Conservation (phyloP, 2,797 vertebrate species). For the Acanthornis magna region DNA sequence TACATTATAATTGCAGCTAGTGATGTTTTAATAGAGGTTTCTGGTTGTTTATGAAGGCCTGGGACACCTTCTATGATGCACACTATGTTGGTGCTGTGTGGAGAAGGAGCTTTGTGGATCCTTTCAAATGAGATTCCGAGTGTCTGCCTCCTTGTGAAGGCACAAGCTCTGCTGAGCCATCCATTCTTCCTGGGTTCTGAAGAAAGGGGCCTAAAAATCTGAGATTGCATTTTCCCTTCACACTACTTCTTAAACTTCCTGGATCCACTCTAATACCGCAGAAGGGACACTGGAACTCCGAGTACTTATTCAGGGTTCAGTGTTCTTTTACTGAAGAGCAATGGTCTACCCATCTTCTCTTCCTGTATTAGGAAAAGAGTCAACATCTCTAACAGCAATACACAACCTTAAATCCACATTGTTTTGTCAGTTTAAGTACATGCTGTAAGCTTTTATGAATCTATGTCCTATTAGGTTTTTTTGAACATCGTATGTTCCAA, state of each 20-base stretch:
- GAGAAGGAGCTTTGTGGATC: neutral
- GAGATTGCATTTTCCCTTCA: neutral
- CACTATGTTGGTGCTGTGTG: neutral
- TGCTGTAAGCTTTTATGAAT: neutral
- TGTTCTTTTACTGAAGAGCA: neutral
- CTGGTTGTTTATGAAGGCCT: neutral
- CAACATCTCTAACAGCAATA: neutral
- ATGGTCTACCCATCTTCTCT: neutral
- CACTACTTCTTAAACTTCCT: neutral
- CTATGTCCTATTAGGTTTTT: neutral
- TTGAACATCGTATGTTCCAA: neutral
- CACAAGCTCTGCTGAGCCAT: neutral
- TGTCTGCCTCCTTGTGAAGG: neutral
- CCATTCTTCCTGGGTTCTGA: neutral
- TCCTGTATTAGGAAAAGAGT: neutral
- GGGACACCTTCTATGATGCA: neutral
- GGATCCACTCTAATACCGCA: neutral
- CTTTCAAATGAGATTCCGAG: neutral
- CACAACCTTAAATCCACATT: neutral
- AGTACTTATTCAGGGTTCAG: neutral
- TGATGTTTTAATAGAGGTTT: slow-evolving; percentile 20
- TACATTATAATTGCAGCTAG: neutral
- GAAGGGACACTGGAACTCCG: neutral
- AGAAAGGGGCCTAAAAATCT: neutral
- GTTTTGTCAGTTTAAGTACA: neutral